Conservation (phyloP, 2,797 vertebrate species). For the Nothura maculosa region DNA sequence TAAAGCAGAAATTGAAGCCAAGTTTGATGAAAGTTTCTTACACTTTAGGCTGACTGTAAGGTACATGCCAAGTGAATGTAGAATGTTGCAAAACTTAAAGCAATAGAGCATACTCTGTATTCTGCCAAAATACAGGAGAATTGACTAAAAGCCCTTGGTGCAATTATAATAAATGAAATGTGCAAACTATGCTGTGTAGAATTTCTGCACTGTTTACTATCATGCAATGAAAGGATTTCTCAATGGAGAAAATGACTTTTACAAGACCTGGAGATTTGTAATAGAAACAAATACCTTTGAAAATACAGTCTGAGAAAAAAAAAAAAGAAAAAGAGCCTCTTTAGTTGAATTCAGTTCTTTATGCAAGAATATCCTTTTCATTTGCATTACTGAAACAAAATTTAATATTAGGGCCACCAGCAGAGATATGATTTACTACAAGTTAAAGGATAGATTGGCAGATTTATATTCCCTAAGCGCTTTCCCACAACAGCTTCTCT, state of each 20-base stretch:
- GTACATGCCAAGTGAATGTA: conserved; percentile 11
- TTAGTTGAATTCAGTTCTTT: background rate
- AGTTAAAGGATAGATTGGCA: conserved; percentile 43
- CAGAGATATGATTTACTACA: conserved; percentile 38
- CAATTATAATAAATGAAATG: conserved; percentile 36
- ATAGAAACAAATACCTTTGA: background rate
- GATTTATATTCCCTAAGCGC: conserved; percentile 49
- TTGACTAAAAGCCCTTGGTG: conserved; percentile 21
- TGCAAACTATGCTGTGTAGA: background rate
- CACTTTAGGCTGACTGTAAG: conserved; percentile 26
- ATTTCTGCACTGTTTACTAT: conserved; percentile 18
- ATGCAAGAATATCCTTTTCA: conserved; percentile 10
- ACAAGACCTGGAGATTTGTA: background rate
- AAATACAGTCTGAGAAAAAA: background rate
- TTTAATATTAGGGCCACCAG: conserved; percentile 18
- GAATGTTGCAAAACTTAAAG: conserved; percentile 27
- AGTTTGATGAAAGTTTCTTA: conserved; percentile 11
- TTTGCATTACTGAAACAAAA: conserved; percentile 37
- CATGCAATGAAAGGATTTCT: background rate
- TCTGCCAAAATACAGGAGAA: background rate
- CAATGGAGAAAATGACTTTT: background rate
- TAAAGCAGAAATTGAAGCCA: conserved; percentile 19
- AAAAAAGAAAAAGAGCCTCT: background rate
- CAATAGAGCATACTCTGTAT: background rate
- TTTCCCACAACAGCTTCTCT: conserved; percentile 74